Percentiles rank a stretch among this genome's conserved stretches.
These are phyloP conservation scores for Agapostemon virescens DNA, from an alignment of 2,888 invertebrate genomes.

Conservation along the genomic window DNA sequence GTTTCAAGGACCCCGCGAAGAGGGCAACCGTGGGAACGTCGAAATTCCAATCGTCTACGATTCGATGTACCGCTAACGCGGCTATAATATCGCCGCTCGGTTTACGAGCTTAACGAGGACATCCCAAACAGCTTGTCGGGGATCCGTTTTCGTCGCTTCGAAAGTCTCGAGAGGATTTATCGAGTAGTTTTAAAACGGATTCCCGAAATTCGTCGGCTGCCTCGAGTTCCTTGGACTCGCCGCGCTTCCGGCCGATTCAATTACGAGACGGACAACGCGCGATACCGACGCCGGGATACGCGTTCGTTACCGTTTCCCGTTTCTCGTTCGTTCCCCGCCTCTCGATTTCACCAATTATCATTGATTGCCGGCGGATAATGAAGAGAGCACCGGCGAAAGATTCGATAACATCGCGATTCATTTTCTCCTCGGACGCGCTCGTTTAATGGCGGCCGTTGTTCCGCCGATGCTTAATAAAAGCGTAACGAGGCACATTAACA, in stretches of 20 bases:
- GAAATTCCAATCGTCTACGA: too few species aligned
- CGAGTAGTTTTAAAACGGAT: too few species aligned
- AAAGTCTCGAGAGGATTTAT: too few species aligned
- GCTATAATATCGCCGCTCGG: too few species aligned
- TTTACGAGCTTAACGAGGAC: too few species aligned
- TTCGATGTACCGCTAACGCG: too few species aligned
- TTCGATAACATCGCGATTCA: background rate
- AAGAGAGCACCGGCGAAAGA: slow-evolving; percentile 17
- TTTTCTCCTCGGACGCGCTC: background rate
- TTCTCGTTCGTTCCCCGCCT: background rate
- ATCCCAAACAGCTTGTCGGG: too few species aligned
- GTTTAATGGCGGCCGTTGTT: background rate
- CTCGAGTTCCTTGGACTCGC: background rate
- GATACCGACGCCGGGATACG: background rate
- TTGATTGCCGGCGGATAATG: slow-evolving; percentile 2
- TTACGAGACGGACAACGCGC: background rate
- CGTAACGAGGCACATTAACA: background rate
- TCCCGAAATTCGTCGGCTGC: too few species aligned
- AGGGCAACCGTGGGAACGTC: too few species aligned
- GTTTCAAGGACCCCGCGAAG: too few species aligned
- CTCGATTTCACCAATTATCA: slow-evolving; percentile 13
- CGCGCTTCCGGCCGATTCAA: background rate
- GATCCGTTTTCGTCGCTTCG: too few species aligned
- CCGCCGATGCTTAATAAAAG: background rate
- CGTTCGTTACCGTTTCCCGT: background rate